These are phyloP conservation scores for Chunga burmeisteri DNA, from an alignment of 2,113 vertebrate species.

Conservation along the genomic window DNA sequence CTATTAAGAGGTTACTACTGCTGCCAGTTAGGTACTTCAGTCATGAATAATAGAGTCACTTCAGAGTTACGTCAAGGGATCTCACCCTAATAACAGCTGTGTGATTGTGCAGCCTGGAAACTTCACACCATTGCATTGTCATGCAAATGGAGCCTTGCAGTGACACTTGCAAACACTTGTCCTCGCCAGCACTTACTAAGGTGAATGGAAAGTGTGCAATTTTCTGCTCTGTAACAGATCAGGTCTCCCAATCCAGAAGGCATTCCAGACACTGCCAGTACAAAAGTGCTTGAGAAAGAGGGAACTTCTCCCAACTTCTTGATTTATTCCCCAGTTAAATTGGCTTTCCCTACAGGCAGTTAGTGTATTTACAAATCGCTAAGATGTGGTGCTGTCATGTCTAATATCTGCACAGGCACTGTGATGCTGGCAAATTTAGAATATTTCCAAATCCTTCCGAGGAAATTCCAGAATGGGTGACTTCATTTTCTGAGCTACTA, in stretches of 20 bases:
- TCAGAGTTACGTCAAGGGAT: neutral
- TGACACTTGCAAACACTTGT: neutral
- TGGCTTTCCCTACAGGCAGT: neutral
- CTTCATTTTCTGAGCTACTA: neutral
- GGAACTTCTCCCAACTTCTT: neutral
- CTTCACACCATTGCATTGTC: neutral
- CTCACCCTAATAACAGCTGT: neutral
- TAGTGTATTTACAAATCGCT: neutral
- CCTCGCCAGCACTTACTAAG: neutral
- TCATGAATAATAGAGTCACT: neutral
- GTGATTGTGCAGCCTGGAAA: neutral
- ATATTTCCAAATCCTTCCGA: neutral
- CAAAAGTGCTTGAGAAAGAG: fast-evolving
- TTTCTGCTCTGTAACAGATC: neutral
- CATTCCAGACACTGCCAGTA: neutral
- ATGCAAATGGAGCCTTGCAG: neutral
- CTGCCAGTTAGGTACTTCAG: neutral
- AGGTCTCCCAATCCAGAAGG: neutral
- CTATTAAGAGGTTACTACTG: neutral
- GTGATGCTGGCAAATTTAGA: neutral
- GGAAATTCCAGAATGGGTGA: neutral
- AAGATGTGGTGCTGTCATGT: neutral
- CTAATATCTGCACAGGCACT: fast-evolving
- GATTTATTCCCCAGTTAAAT: neutral
- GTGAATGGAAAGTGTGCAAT: neutral